Base-by-base conservation (phyloP, 2,113 vertebrate genomes). In the Campylomormyrus tamandua region DNA sequence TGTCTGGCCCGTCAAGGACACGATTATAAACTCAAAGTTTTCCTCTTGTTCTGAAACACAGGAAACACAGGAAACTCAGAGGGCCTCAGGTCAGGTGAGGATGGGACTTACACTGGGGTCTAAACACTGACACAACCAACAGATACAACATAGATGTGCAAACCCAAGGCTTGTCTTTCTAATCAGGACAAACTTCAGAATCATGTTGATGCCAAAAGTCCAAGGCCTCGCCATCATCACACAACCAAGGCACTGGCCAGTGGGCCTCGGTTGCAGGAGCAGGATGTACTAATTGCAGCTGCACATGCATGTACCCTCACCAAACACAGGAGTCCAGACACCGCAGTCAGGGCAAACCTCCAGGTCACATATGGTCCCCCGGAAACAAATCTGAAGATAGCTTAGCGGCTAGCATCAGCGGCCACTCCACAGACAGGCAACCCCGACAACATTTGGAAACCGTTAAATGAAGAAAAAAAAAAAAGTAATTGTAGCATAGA, bases 11-110 rank as follows among this genome's bases (percentile, higher is more conserved):
- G 98, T 99, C 93, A 99, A 96, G 24, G 98, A 99, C 91, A 99
- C 98, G 0, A 99, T 99, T 94, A 96, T 98, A 90, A 99, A 98
- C 95, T 99, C 98, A 42, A 99, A 98, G 95, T 99, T 99, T 93
- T 99, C 98, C 93, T 99, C 98, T 97, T 97, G 97, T 74, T 99
- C 98, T 99, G 96, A 31, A 91, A 95, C 90, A 94, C 6, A 93
- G 42, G 19, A 84, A 42, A 84, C 42, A 46, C 15, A 48, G 39
- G 39, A 42, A 42, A 42, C 42, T 84, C 45, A 84, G 42, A 46
- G 8, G 45, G 80, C 45, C 13, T 48, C 31, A 77, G 15, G 15
- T 35, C 70, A 39, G 15, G 70, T 42, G 70, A 7, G 11, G 35
- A 19, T 77, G 31, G 13, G 70, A 77, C 27, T 77, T 77, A 39